Percentiles rank a stretch among this genome's conserved stretches.
Evolutionary conservation across 1,140 invertebrate genomes (phyloP).

Genomic region (Mactra quadrangularis): DNA sequence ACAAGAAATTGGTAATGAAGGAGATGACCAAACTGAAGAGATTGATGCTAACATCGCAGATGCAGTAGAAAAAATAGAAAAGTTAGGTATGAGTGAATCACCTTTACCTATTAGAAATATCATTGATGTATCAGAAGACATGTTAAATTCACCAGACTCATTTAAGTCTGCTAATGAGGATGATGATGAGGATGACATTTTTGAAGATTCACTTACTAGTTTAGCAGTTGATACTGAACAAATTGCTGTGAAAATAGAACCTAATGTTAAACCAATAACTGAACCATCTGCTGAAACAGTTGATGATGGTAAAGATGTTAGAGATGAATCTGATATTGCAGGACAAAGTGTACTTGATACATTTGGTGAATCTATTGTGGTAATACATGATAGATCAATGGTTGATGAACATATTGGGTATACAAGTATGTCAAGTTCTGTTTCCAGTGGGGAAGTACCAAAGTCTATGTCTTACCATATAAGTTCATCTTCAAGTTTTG

Average conservation of each 20-base stretch:
- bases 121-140: no score
- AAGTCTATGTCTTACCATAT: not conserved
- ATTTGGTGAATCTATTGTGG: slow-evolving; percentile 12
- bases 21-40: no score
- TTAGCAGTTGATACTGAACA: no score
- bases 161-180: not conserved
- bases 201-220: no score
- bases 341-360: no score
- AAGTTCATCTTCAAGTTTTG: slow-evolving; percentile 1
- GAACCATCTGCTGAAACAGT: slow-evolving; percentile 1
- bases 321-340: not conserved
- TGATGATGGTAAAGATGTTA: not conserved
- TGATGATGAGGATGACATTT: not conserved
- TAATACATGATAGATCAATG: not conserved
- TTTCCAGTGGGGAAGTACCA: not conserved
- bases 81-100: no score
- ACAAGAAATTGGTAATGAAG: no score
- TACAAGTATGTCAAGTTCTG: slow-evolving; percentile 1
- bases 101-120: no score
- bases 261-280: no score
- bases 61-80: no score
- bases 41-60: no score
- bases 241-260: no score
- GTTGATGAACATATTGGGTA: not conserved
- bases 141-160: not conserved